A percentile compares a stretch with the other conserved stretches of the same genome.
These are phyloP conservation scores for Coremacera marginata DNA, from an alignment of 2,888 invertebrate genomes.

Conservation along the genomic window DNA sequence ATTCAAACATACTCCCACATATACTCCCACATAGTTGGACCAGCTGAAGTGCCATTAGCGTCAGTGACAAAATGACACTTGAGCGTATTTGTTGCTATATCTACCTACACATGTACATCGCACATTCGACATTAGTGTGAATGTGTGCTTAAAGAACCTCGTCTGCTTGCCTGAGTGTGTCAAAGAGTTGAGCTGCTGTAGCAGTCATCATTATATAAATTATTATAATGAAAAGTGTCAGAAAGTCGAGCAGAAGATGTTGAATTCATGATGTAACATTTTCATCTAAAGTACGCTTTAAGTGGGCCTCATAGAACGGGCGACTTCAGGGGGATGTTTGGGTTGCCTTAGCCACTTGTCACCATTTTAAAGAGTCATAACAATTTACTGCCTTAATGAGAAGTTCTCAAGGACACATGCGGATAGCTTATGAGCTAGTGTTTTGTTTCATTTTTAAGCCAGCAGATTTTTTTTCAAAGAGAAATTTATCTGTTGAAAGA, in stretches of 20 bases:
- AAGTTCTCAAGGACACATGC: neutral
- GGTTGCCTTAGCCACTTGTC: slow-evolving; percentile 13
- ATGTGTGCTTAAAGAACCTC: neutral
- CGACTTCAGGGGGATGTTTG: neutral
- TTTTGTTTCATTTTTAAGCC: no score
- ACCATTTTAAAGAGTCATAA: slow-evolving; percentile 22
- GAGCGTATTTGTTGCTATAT: neutral
- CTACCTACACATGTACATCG: neutral
- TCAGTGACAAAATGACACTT: slow-evolving; percentile 28
- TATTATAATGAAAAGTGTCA: slow-evolving; percentile 24
- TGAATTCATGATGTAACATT: neutral
- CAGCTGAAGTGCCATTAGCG: slow-evolving; percentile 25
- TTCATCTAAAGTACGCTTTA: neutral
- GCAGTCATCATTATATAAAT: slow-evolving; percentile 25
- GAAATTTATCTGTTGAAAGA: no score
- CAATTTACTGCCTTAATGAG: slow-evolving; percentile 17
- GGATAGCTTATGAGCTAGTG: neutral
- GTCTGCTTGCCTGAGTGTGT: neutral
- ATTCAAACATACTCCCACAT: neutral
- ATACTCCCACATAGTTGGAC: neutral
- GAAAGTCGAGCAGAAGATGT: neutral
- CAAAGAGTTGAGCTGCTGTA: slow-evolving; percentile 10
- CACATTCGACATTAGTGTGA: neutral
- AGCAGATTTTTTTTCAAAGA: no score
- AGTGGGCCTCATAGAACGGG: neutral